Base-by-base conservation (phyloP, 2,113 vertebrate genomes). In the Microcebus tavaratra region DNA sequence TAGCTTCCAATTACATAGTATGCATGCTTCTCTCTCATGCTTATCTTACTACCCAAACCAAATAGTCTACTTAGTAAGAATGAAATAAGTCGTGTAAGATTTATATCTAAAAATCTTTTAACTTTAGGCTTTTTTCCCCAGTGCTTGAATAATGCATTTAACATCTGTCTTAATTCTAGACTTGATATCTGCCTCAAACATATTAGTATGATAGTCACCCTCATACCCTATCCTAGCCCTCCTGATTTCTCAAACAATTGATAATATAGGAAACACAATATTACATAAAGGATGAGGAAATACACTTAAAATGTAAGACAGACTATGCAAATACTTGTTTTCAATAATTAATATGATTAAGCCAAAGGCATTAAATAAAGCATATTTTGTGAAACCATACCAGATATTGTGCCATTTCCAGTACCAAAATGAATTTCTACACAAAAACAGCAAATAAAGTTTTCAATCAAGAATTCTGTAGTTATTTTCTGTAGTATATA, bases 41-140 rank as follows among this genome's bases (percentile, higher is more conserved):
- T 81, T 73, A 86, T 81, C n/a, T 91, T 68, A 81, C 50, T 85
- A 55, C 36, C 50, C 72, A 93, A 92, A 87, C 50, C 90, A 83
- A 83, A 91, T 55, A 93, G 55, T 93, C 70, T 79, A 48, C 94
- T 92, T 86, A 45, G 67, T 89, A 89, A 53, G 34, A 97, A 90
- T 20, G 29, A 83, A 50, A 25, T 95, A 80, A 10, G 67, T 89
- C 70, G n/a, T 78, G 36, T 87, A 84, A 93, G 63, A 83, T 86
- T 68, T 83, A 73, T 84, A 96, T 97, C 81, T 86, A 3, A 63
- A 92, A 91, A 61, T 73, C 59, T 90, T 78, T 88, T 87, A 91
- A 84, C 70, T 70, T 92, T 72, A 84, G 39, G 53, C 31, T 85
- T 94, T 85, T 73, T 34, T 48, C 63, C 21, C 73, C 21, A 87